Evolutionary conservation across 2,888 invertebrate species (phyloP), one percentile per base, ranked within the genome.

Genomic region (Altica lythri): DNA sequence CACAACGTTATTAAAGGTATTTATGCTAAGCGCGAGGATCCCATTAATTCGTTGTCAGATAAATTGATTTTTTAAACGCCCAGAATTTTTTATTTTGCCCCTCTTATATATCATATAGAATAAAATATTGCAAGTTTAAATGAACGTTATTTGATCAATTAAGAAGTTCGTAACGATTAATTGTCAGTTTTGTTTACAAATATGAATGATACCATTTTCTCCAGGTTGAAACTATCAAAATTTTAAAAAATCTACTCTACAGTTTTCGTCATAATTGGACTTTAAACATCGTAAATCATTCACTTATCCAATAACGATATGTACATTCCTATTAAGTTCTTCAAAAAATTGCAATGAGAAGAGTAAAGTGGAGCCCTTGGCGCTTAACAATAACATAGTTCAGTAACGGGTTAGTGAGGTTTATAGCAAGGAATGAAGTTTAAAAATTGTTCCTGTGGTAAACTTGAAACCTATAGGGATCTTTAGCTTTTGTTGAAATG

Each of bases 41-140:
- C 57, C 61, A 59, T 61, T 61, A 56, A 61, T 56, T 54, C 42
- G 32, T 52, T 49, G 50, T 58, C 58, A 50, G 58, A 62, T 58
- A 62, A 62, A 62, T 62, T 52, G 62, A 58, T 55, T 56, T 58
- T 58, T 62, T 56, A 62, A 58, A 53, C 54, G 51, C 56, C 52
- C 54, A 34, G 47, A 53, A 58, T 60, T 62, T 56, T 58, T 62
- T 58, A 60, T 62, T 53, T 44, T 60, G 58, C 62, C n/a, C 62
- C 60, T 62, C 53, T n/a, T n/a, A n/a, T n/a, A n/a, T n/a, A n/a
- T n/a, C n/a, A n/a, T n/a, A n/a, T n/a, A n/a, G n/a, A n/a, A n/a
- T n/a, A n/a, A n/a, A n/a, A n/a, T n/a, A n/a, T n/a, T n/a, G n/a
- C n/a, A n/a, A n/a, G n/a, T 17, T 37, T 14, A 2, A 25, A 47